A percentile compares a stretch with the other conserved stretches of the same genome.
phyloP scores from a whole-genome alignment of 2,113 vertebrate genomes.

The Zapornia atra region DNA sequence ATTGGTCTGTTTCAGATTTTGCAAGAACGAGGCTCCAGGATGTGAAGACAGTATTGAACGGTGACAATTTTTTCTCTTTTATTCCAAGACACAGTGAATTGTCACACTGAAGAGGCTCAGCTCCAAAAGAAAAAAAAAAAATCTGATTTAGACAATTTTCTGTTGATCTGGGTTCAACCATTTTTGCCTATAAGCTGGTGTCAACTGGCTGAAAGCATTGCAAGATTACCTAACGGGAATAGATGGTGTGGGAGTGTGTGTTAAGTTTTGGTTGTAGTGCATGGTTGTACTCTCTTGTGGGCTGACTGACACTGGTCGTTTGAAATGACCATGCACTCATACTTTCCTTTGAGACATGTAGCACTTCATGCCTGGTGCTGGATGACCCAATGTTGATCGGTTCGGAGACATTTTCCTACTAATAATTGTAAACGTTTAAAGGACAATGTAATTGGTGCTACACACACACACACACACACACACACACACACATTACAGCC shows the following conservation, averaged over 20 bases:
- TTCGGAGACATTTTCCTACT: slow-evolving; percentile 36
- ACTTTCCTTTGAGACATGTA: slow-evolving; percentile 47
- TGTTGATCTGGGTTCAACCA: slow-evolving; percentile 72
- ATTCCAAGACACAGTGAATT: slow-evolving; percentile 79
- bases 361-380: slow-evolving; percentile 58
- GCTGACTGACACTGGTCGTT: slow-evolving; percentile 18
- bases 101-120: slow-evolving; percentile 76
- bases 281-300: slow-evolving; percentile 29
- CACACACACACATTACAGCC: slow-evolving; percentile 12
- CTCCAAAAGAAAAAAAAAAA: slow-evolving; percentile 74
- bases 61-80: slow-evolving; percentile 65
- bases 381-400: slow-evolving; percentile 32
- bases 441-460: slow-evolving; percentile 79
- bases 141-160: slow-evolving; percentile 74
- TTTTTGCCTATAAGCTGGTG: slow-evolving; percentile 70
- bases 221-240: slow-evolving; percentile 32
- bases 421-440: slow-evolving; percentile 53
- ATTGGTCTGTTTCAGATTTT: slow-evolving; percentile 85
- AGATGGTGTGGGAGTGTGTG: slow-evolving; percentile 37
- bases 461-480: slow-evolving; percentile 62
- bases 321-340: slow-evolving; percentile 19
- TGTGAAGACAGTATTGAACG: slow-evolving; percentile 84
- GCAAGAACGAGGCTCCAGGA: slow-evolving; percentile 96
- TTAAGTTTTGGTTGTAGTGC: slow-evolving; percentile 54
- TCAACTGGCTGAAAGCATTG: slow-evolving; percentile 48